Percentiles rank a stretch among this genome's conserved stretches.
phyloP scores from a whole-genome alignment of 2,888 invertebrate genomes.

The Drosophila stalkeri region DNA sequence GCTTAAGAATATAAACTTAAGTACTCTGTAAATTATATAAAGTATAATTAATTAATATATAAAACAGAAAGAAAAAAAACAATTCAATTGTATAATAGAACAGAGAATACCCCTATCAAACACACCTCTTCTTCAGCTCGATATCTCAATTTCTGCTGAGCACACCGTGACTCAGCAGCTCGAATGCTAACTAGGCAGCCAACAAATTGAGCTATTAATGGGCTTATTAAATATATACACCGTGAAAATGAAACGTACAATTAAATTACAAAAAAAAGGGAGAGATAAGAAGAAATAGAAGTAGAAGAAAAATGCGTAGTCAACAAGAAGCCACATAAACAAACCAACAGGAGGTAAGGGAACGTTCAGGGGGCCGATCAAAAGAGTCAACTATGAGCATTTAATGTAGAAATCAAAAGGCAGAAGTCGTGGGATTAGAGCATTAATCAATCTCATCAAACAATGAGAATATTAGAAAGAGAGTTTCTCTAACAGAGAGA shows the following conservation, averaged over 20 bases:
- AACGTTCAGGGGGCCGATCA: slow-evolving; percentile 15
- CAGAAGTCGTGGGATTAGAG: slow-evolving; percentile 29
- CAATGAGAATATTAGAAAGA: slow-evolving; percentile 41
- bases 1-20: too few relatives aligned
- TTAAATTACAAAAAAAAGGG: background rate
- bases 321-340: slow-evolving; percentile 56
- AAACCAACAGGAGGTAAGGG: slow-evolving; percentile 32
- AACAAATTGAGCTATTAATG: slow-evolving; percentile 76
- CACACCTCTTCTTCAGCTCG: background rate
- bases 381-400: slow-evolving; percentile 50
- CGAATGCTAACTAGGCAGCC: slow-evolving; percentile 11
- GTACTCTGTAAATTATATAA: too few relatives aligned
- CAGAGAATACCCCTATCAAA: too few relatives aligned
- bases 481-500: background rate
- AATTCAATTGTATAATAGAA: too few relatives aligned
- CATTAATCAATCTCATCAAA: slow-evolving; percentile 71
- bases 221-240: slow-evolving; percentile 64
- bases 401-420: slow-evolving; percentile 23
- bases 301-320: slow-evolving; percentile 24
- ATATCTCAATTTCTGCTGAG: slow-evolving; percentile 1
- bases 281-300: background rate
- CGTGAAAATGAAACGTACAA: slow-evolving; percentile 26
- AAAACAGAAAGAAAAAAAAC: too few relatives aligned
- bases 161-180: background rate
- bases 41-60: too few relatives aligned